Evolutionary conservation across 2,113 vertebrate species (phyloP), one percentile per base, ranked within the genome.

Genomic region (Neolamprologus sp.): DNA sequence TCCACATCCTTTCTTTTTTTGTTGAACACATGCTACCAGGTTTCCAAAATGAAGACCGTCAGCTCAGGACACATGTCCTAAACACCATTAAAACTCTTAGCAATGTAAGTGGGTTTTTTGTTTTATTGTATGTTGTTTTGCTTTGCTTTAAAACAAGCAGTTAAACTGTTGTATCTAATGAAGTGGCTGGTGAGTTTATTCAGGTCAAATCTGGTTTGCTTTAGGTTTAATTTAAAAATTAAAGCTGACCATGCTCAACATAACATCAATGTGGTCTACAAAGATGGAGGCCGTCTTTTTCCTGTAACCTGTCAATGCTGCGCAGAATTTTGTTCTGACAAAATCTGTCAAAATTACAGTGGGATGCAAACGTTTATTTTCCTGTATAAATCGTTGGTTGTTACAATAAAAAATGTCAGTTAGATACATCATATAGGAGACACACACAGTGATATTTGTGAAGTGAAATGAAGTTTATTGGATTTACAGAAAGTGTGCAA

Each of bases 1-100:
- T 89, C 79, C 28, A 85, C 90, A 87, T 71, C 26, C 78, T 91
- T 1, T 85, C 87, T 14, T 40, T 91, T 57, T 91, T 91, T 89
- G 90, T 82, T 79, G 90, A 91, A 17, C 90, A 91, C 79, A 87
- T 91, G 85, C 33, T 91, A 3, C 23, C 89, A 68, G 87, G 85
- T 82, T 79, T 91, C 19, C 40, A 23, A 10, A 14, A 13, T 63
- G 79, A 84, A 10, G 78, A 86, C 17, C 23, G 4, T 40, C 47
- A 82, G 16, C 57, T 91, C 23, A 85, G 58, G 19, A 6, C 5
- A 5, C n/a, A 89, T 40, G 79, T 87, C 31, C 54, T 71, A 12
- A 51, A n/a, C 9, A 49, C 84, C 33, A 60, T 60, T 42, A 17
- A 84, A 31, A 73, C n/a, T 11, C 71, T 91, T 12, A 79, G 57